phyloP scores from a whole-genome alignment of 2,797 vertebrate species.

The Spheniscus humboldti region DNA sequence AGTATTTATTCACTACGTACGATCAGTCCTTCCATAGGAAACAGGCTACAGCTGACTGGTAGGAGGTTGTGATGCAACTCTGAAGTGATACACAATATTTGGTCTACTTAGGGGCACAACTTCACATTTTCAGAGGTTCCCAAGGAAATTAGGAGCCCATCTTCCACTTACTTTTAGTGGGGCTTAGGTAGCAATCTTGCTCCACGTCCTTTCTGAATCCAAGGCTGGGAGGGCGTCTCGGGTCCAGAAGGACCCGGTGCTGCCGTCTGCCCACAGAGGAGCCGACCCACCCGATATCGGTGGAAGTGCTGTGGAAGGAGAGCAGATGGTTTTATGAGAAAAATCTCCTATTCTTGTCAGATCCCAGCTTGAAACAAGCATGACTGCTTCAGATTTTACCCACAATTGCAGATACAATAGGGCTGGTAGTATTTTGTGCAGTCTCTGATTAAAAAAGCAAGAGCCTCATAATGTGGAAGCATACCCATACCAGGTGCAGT shows the following conservation, averaged over 20 bases:
- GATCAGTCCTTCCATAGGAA: not conserved
- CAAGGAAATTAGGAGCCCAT: not conserved
- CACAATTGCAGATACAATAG: not conserved
- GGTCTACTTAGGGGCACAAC: not conserved
- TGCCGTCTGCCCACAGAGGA: not conserved
- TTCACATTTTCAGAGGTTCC: not conserved
- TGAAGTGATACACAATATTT: not conserved
- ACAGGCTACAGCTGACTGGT: not conserved
- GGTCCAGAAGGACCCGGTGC: not conserved
- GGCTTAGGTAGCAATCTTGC: not conserved
- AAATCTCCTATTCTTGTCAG: not conserved
- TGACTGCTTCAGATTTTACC: not conserved
- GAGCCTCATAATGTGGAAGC: not conserved
- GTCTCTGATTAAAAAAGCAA: not conserved
- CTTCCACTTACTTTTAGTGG: not conserved
- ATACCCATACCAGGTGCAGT: not conserved
- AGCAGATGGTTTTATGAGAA: not conserved
- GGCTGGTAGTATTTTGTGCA: not conserved
- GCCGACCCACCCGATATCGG: accelerated
- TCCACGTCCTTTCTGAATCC: not conserved
- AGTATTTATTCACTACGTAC: not conserved
- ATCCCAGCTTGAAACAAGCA: not conserved
- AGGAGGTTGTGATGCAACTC: not conserved
- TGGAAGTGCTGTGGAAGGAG: not conserved
- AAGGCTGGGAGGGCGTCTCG: accelerated